Evolutionary conservation across 2,888 invertebrate genomes (phyloP), one percentile per base, ranked within the genome.

Genomic region (Candidula unifasciata): DNA sequence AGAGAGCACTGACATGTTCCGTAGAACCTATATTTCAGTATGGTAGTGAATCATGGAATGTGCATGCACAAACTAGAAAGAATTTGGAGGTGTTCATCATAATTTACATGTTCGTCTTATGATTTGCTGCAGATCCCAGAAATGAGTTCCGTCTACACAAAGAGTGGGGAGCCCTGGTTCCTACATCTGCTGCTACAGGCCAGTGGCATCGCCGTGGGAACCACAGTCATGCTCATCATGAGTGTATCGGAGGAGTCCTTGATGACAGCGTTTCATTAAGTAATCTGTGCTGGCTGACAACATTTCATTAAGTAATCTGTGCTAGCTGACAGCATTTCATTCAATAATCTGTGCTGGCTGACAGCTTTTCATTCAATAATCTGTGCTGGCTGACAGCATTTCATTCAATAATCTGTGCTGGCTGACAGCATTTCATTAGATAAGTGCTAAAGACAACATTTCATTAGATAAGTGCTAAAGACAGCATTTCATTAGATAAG

Each of bases 131-230:
- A 83, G 83, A 30, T 83, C n/a, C 83, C 83, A 35, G 83, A 83
- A n/a, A 83, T 83, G 83, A 69, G 77, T 21, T 77, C 69, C 13
- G 83, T 78, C 21, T 83, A 83, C 37, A 78, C 83, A 10, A 83
- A 78, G 54, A 16, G 68, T 44, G 83, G 78, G 13, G 78, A 78
- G 57, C 83, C 83, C 21, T 83, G 83, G 83, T 77, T 77, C 68
- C 57, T 78, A 30, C 78, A 83, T 69, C 83, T 83, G 3, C 57
- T 83, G 10, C 69, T 83, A 10, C 83, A 83, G 30, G 77, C 77
- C 16, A 57, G 33, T 54, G 83, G 83, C 0, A 83, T 83, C 35
- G 33, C 78, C 21, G 52, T 83, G 24, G 83, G 83, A 2, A 69
- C 78, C 3, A 83, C 78, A 8, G 68, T 83, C 77, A 64, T 83